A percentile compares a stretch with the other conserved stretches of the same genome.
phyloP scores from a whole-genome alignment of 2,888 invertebrate species.

The Stramonita haemastoma region DNA sequence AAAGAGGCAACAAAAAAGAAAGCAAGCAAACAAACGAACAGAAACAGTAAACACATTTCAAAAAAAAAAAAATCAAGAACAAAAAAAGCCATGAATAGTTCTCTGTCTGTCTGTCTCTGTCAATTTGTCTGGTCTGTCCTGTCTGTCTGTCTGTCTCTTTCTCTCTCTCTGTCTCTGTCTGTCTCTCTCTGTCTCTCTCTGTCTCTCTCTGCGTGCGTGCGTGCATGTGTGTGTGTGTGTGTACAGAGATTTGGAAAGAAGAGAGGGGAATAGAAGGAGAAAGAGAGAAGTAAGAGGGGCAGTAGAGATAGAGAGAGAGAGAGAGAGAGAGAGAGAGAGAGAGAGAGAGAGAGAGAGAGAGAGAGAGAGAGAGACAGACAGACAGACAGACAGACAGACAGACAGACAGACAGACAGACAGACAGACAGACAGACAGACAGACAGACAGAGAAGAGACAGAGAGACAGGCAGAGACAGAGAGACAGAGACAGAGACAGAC shows the following conservation, averaged over 20 bases:
- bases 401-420: neutral
- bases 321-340: neutral
- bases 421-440: neutral
- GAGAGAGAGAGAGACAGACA: neutral
- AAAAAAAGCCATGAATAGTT: too few relatives aligned
- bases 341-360: neutral
- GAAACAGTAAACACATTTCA: too few relatives aligned
- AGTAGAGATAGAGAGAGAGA: too few relatives aligned
- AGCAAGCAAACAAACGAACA: too few relatives aligned
- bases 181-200: neutral
- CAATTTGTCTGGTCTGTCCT: neutral
- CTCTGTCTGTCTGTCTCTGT: neutral
- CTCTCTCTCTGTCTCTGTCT: neutral
- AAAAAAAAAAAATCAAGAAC: too few relatives aligned
- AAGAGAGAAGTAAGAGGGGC: neutral
- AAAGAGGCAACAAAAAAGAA: too few relatives aligned
- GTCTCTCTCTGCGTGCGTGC: neutral
- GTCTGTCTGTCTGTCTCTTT: too few relatives aligned
- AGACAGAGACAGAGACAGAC: too few relatives aligned
- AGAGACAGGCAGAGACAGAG: too few relatives aligned
- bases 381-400: neutral
- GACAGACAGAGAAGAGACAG: neutral
- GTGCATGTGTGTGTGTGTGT: too few relatives aligned
- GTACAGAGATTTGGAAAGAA: neutral
- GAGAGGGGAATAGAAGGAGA: neutral